Conservation (phyloP, 2,113 vertebrate species). For the Leucopternis melanops region DNA sequence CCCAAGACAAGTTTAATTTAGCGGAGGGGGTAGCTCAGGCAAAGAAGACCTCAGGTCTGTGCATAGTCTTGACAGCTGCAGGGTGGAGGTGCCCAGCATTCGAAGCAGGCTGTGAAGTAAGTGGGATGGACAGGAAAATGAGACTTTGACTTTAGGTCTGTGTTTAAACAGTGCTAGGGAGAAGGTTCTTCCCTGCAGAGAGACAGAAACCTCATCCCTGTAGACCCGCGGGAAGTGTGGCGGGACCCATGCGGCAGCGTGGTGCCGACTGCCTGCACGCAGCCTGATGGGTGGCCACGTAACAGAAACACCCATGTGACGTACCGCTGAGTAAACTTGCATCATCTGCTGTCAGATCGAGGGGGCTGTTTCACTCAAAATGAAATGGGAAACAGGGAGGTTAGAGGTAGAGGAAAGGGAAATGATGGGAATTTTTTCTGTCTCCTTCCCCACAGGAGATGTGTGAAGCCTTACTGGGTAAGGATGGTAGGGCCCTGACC, state of each 20-base stretch:
- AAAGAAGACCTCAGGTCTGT: background rate
- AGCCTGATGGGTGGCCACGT: background rate
- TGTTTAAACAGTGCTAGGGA: background rate
- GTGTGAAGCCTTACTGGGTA: background rate
- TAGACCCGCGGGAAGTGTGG: accelerated
- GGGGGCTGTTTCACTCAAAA: background rate
- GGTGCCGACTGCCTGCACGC: background rate
- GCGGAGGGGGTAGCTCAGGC: background rate
- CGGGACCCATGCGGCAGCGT: accelerated
- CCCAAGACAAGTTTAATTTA: background rate
- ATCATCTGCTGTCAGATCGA: background rate
- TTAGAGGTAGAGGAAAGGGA: background rate
- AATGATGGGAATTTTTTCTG: background rate
- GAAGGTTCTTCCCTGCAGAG: background rate
- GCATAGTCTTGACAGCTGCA: background rate
- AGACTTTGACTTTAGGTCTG: background rate
- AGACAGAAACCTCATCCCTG: background rate
- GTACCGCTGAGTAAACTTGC: background rate
- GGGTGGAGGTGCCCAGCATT: background rate
- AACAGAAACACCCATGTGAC: background rate
- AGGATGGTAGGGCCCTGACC: too few species aligned
- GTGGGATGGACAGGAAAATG: background rate
- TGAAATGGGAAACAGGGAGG: background rate
- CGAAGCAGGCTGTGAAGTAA: background rate
- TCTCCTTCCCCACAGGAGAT: background rate